Conservation (phyloP, 2,888 invertebrate genomes). For the Eumacrocentrus americanus region DNA sequence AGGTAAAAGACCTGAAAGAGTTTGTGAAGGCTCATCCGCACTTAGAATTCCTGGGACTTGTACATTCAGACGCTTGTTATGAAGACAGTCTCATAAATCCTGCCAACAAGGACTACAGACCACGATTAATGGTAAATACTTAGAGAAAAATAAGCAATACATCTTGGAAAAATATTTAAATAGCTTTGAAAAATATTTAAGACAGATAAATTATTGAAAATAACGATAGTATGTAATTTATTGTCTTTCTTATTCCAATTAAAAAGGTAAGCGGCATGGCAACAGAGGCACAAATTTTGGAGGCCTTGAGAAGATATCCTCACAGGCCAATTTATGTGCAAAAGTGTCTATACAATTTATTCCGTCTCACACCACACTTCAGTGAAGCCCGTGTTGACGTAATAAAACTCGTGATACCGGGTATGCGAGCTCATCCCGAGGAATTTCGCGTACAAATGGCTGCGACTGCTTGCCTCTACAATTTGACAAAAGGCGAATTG, state of each 20-base stretch:
- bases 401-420: constrained; percentile 66
- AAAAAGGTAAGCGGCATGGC: constrained; percentile 66
- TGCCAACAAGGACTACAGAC: constrained; percentile 58
- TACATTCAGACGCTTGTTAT: constrained; percentile 65
- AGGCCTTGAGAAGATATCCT: constrained; percentile 67
- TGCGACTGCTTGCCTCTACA: constrained; percentile 77
- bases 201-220: not conserved
- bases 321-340: constrained; percentile 69
- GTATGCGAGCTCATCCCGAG: constrained; percentile 64
- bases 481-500: constrained; percentile 71
- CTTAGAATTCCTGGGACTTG: constrained; percentile 66
- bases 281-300: constrained; percentile 66
- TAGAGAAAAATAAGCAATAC: no score
- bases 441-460: constrained; percentile 75
- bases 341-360: constrained; percentile 72
- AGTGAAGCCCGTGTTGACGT: constrained; percentile 68
- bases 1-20: constrained; percentile 60
- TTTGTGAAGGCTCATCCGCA: constrained; percentile 62
- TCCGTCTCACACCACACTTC: constrained; percentile 63
- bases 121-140: constrained; percentile 59
- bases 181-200: no score
- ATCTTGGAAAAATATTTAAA: no score
- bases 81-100: constrained; percentile 64
- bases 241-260: constrained; percentile 7
- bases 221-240: constrained; percentile 18